A percentile compares a stretch with the other conserved stretches of the same genome.
Evolutionary conservation across 1,140 invertebrate species (phyloP).

Genomic region (Drosophila sechellia): DNA sequence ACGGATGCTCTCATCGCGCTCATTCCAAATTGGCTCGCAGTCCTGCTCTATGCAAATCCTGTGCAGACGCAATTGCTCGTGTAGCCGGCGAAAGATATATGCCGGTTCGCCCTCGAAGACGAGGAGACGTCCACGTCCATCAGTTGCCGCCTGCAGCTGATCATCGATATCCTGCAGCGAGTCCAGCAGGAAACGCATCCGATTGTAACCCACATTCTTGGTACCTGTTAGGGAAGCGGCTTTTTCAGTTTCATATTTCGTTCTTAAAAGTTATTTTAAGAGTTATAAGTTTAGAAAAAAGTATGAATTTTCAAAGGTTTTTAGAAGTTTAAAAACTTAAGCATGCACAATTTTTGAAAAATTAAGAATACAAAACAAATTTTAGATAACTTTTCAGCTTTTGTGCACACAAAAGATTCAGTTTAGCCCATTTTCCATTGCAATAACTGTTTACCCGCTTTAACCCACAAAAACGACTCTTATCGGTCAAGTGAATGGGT

Average conservation of each 20-base stretch:
- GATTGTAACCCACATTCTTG: slow-evolving; percentile 88
- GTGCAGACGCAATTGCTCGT: slow-evolving; percentile 86
- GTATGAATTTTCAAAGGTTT: too few species aligned
- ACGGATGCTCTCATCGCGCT: slow-evolving; percentile 87
- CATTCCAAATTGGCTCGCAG: slow-evolving; percentile 89
- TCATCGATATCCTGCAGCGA: slow-evolving; percentile 89
- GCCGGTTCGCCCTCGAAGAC: slow-evolving; percentile 88
- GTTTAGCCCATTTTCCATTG: slow-evolving; percentile 6
- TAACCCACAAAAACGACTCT: slow-evolving; percentile 20
- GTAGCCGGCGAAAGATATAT: slow-evolving; percentile 86
- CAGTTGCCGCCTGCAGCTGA: slow-evolving; percentile 85
- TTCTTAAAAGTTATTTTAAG: too few species aligned
- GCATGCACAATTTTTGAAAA: too few species aligned
- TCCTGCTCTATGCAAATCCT: slow-evolving; percentile 89
- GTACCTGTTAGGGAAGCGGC: slow-evolving; percentile 86
- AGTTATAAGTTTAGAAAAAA: too few species aligned
- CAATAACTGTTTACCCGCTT: slow-evolving; percentile 14
- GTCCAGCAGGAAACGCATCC: slow-evolving; percentile 90
- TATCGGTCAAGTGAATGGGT: slow-evolving; percentile 39
- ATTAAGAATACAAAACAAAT: too few species aligned
- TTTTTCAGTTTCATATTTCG: too few species aligned
- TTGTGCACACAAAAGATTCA: slow-evolving; percentile 1
- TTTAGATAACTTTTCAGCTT: slow-evolving; percentile 4
- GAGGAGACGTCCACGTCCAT: slow-evolving; percentile 86
- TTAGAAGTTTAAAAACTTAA: too few species aligned